Percentiles rank a stretch among this genome's conserved stretches.
Evolutionary conservation across 2,113 vertebrate genomes (phyloP).

Genomic region (Felis chaus): DNA sequence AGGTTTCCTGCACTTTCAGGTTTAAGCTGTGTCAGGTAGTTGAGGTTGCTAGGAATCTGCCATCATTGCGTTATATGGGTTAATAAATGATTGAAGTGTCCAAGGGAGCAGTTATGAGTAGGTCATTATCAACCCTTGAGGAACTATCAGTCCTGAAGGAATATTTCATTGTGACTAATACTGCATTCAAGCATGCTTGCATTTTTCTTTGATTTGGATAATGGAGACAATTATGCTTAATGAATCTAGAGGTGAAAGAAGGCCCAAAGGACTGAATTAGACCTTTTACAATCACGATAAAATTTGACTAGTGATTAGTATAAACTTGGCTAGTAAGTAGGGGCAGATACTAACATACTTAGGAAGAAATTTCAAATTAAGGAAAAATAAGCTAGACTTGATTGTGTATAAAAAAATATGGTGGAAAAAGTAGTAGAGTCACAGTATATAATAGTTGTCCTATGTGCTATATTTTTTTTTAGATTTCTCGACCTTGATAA

Average conservation of each 20-base stretch:
- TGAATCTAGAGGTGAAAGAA: slow-evolving; percentile 41
- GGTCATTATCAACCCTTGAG: slow-evolving; percentile 12
- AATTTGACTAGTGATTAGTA: slow-evolving; percentile 30
- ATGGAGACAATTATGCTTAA: slow-evolving; percentile 14
- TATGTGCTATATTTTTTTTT: neutral
- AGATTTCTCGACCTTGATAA: neutral
- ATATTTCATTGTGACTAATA: slow-evolving; percentile 34
- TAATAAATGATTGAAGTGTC: slow-evolving; percentile 19
- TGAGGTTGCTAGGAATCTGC: neutral
- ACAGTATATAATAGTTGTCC: neutral
- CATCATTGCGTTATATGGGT: neutral
- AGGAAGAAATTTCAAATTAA: slow-evolving; percentile 25
- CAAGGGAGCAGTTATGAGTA: slow-evolving; percentile 26
- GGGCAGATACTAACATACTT: neutral
- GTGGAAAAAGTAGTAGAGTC: neutral
- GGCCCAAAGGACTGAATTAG: slow-evolving; percentile 1
- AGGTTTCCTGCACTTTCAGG: neutral
- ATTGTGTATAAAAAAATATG: neutral
- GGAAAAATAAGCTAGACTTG: neutral
- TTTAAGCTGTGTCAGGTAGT: neutral
- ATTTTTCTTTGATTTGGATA: slow-evolving; percentile 40
- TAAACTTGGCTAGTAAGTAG: neutral
- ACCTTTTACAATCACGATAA: neutral
- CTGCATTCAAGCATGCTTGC: slow-evolving; percentile 7
- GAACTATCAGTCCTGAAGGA: neutral